phyloP scores from a whole-genome alignment of 2,113 vertebrate genomes.

The Rhabdornis inornatus region DNA sequence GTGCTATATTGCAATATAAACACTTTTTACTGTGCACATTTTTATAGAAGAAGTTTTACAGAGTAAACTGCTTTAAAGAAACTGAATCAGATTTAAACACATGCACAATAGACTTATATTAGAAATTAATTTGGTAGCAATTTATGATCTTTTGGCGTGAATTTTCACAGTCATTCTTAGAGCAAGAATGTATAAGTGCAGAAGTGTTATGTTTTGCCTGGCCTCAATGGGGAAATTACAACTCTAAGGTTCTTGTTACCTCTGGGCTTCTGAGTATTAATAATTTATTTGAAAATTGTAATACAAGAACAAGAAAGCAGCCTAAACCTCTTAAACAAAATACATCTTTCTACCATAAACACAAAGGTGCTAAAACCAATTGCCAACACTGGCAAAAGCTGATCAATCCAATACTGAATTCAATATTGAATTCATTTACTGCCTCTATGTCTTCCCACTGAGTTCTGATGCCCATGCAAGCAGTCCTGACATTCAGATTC shows the following conservation, averaged over 20 bases:
- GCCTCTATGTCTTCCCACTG: not conserved
- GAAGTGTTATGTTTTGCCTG: not conserved
- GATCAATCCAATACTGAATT: not conserved
- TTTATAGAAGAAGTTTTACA: not conserved
- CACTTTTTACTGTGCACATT: not conserved
- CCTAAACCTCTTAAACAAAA: not conserved
- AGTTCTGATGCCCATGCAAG: not conserved
- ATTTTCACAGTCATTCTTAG: not conserved
- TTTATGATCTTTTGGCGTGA: not conserved
- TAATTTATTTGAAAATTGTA: not conserved
- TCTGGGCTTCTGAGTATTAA: not conserved
- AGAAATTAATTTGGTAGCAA: conserved; percentile 1
- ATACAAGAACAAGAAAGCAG: not conserved
- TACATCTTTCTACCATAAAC: not conserved
- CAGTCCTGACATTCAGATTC: not conserved
- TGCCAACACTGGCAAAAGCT: not conserved
- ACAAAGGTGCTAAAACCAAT: not conserved
- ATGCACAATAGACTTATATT: not conserved
- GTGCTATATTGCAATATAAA: not conserved
- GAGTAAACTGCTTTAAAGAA: conserved; percentile 1
- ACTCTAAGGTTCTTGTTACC: not conserved
- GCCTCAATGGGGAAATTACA: not conserved
- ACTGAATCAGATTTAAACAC: not conserved
- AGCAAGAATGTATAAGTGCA: not conserved
- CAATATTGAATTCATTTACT: not conserved